Percentiles rank a stretch among this genome's conserved stretches.
Conservation (phyloP, 1,140 invertebrate species). For the Samia ricini region DNA sequence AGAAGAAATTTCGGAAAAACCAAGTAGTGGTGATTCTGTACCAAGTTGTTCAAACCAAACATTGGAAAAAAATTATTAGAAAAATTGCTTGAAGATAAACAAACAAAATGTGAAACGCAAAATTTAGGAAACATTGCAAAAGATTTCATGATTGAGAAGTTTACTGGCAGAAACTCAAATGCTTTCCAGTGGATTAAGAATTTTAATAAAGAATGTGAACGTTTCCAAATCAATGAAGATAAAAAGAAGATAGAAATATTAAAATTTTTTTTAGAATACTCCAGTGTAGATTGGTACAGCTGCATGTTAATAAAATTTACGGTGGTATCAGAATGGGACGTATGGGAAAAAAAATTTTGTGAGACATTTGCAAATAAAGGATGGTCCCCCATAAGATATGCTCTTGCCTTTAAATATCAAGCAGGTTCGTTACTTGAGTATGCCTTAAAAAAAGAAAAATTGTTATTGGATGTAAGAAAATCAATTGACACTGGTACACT, state of each 20-base stretch:
- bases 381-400: too few relatives aligned
- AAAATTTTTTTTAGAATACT: slow-evolving; percentile 37
- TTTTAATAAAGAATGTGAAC: slow-evolving; percentile 44
- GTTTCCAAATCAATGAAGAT: slow-evolving; percentile 33
- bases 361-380: slow-evolving; percentile 35
- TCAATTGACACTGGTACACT: slow-evolving; percentile 32
- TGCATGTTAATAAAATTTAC: slow-evolving; percentile 36
- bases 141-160: slow-evolving; percentile 15
- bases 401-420: too few relatives aligned
- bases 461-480: too few relatives aligned
- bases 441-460: slow-evolving; percentile 34
- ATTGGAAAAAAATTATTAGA: slow-evolving; percentile 27
- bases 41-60: slow-evolving; percentile 8
- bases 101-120: slow-evolving; percentile 10
- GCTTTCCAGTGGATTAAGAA: slow-evolving; percentile 34
- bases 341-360: slow-evolving; percentile 37
- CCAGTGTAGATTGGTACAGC: slow-evolving; percentile 41
- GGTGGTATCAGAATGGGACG: slow-evolving; percentile 28
- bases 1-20: slow-evolving; percentile 25
- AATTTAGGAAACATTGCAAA: slow-evolving; percentile 11
- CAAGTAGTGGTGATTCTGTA: neutral
- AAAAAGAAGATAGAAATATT: slow-evolving; percentile 39
- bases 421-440: slow-evolving; percentile 37
- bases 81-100: slow-evolving; percentile 28
- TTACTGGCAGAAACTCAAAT: slow-evolving; percentile 28